Evolutionary conservation across 2,888 invertebrate species (phyloP).

Genomic region (Megastigmus dorsalis): DNA sequence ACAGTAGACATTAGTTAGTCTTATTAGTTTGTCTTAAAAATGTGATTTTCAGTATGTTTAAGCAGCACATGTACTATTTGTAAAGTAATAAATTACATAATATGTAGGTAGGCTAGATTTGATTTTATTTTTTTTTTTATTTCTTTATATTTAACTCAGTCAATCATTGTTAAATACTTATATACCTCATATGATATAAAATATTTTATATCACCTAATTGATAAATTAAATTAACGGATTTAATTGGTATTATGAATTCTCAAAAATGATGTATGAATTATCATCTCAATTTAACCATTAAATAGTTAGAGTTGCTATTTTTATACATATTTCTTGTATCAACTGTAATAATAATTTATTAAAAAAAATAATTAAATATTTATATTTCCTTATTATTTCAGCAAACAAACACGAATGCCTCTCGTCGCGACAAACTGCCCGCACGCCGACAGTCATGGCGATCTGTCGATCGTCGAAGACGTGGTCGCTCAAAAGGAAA

Average conservation of each 20-base stretch:
- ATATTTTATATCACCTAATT: too few relatives aligned
- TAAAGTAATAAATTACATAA: constrained; percentile 29
- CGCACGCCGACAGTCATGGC: constrained; percentile 66
- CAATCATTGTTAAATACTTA: background rate
- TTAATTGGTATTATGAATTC: too few relatives aligned
- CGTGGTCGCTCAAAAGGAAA: constrained; percentile 65
- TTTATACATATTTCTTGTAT: background rate
- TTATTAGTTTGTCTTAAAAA: too few relatives aligned
- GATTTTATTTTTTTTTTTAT: background rate
- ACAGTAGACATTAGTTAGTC: too few relatives aligned
- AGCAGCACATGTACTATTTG: background rate
- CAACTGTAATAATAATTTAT: background rate
- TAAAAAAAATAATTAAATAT: too few relatives aligned
- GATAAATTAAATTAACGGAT: too few relatives aligned
- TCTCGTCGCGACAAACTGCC: constrained; percentile 68
- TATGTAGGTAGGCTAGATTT: background rate
- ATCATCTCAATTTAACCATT: too few relatives aligned
- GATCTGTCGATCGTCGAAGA: constrained; percentile 67
- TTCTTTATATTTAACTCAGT: background rate
- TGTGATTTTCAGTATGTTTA: background rate
- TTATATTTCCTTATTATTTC: background rate
- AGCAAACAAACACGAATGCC: constrained; percentile 64
- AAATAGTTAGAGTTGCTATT: too few relatives aligned
- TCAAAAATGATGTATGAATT: too few relatives aligned
- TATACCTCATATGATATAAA: too few relatives aligned